Conservation (phyloP, 2,888 invertebrate genomes). For the Trachelus tabidus region DNA sequence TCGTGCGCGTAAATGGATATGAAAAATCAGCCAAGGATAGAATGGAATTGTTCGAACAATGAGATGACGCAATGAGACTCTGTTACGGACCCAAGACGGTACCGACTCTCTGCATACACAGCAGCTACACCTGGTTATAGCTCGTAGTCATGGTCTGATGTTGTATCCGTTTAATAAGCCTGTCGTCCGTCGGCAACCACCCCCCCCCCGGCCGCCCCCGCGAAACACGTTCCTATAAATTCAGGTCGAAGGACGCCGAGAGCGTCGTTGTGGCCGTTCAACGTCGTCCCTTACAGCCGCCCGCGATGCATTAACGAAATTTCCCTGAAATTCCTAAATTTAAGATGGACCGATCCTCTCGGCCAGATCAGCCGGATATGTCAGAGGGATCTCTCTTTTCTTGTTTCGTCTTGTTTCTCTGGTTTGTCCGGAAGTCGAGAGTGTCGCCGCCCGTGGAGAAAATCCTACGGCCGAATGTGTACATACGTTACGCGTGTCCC, state of each 20-base stretch:
- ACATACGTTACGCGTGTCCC: background rate
- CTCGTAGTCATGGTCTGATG: background rate
- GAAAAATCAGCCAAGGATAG: conserved; percentile 43
- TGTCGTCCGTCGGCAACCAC: background rate
- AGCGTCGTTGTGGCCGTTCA: background rate
- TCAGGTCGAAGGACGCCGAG: background rate
- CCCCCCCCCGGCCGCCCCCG: too few relatives aligned
- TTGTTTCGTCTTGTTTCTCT: background rate
- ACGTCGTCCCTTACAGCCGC: background rate
- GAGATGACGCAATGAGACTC: conserved; percentile 37
- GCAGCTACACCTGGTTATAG: background rate
- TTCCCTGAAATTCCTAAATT: background rate
- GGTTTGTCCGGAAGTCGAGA: background rate
- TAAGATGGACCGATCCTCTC: background rate
- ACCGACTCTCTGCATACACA: background rate
- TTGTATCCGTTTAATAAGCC: background rate
- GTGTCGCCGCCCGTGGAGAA: background rate
- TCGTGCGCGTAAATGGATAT: conserved; percentile 15
- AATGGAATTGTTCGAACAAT: conserved; percentile 45
- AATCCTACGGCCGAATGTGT: background rate
- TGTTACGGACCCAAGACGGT: background rate
- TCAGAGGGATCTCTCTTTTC: background rate
- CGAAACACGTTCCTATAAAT: background rate
- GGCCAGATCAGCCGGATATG: too few relatives aligned
- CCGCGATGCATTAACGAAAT: background rate